A percentile compares a stretch with the other conserved stretches of the same genome.
These are phyloP conservation scores for Diaperis boleti DNA, from an alignment of 2,888 invertebrate genomes.

Conservation along the genomic window DNA sequence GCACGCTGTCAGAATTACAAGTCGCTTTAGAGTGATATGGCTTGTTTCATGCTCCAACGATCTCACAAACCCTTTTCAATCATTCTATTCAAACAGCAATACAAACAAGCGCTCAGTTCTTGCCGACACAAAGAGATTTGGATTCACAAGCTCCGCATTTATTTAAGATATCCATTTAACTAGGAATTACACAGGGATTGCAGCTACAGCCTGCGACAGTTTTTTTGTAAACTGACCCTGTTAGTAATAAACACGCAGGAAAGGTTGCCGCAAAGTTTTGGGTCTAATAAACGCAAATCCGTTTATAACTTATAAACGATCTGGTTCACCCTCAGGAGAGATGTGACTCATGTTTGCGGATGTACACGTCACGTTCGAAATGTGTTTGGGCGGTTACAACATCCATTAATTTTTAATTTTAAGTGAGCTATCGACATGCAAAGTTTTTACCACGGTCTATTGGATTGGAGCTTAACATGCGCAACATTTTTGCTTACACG, in stretches of 20 bases:
- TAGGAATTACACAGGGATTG: background rate
- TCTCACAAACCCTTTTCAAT: slow-evolving; percentile 25
- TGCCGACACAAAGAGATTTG: background rate
- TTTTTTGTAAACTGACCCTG: slow-evolving; percentile 5
- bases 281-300: slow-evolving; percentile 19
- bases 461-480: background rate
- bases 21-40: slow-evolving; percentile 9
- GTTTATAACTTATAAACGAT: slow-evolving; percentile 21
- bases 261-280: slow-evolving; percentile 5
- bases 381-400: background rate
- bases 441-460: too few species aligned
- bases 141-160: background rate
- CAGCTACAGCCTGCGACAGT: too few species aligned
- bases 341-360: slow-evolving; percentile 6
- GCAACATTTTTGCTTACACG: too few species aligned
- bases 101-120: background rate
- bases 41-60: slow-evolving; percentile 14
- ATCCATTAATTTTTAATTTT: background rate
- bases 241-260: slow-evolving; percentile 7
- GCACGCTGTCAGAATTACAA: background rate
- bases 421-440: background rate
- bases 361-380: background rate
- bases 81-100: slow-evolving; percentile 18
- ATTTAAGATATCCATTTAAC: background rate
- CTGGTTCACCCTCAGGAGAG: slow-evolving; percentile 1